Conservation (phyloP, 2,797 vertebrate species). For the Phyllotis vaccarum region DNA sequence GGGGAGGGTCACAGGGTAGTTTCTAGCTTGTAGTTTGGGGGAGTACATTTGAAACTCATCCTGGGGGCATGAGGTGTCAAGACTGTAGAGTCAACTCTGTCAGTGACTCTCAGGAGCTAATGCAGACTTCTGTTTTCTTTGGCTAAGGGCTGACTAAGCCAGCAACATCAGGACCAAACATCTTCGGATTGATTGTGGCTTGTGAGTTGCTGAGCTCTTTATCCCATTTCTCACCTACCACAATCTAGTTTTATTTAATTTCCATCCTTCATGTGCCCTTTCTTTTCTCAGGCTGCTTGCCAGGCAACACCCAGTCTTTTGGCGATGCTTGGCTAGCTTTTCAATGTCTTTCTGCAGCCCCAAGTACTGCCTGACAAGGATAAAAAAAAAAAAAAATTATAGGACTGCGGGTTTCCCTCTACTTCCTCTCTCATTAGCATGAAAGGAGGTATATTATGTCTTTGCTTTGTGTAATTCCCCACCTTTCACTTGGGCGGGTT, state of each 20-base stretch:
- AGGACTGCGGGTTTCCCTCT: neutral
- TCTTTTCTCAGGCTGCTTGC: neutral
- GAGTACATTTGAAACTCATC: neutral
- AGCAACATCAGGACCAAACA: neutral
- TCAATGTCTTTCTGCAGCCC: conserved; percentile 46
- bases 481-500: neutral
- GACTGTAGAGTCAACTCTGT: too few relatives aligned
- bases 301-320: neutral
- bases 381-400: conserved; percentile 48
- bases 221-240: neutral
- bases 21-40: neutral
- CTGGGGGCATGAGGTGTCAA: fast-evolving
- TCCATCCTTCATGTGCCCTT: neutral
- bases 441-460: neutral
- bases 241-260: neutral
- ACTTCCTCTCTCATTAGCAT: neutral
- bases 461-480: neutral
- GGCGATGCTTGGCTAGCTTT: conserved; percentile 53
- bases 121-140: too few relatives aligned
- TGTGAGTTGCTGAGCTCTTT: neutral
- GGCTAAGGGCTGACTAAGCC: fast-evolving
- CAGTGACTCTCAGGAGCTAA: fast-evolving
- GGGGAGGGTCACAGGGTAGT: neutral
- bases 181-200: neutral
- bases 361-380: conserved; percentile 45